Conservation (phyloP, 2,888 invertebrate genomes). For the Syrphus vitripennis region DNA sequence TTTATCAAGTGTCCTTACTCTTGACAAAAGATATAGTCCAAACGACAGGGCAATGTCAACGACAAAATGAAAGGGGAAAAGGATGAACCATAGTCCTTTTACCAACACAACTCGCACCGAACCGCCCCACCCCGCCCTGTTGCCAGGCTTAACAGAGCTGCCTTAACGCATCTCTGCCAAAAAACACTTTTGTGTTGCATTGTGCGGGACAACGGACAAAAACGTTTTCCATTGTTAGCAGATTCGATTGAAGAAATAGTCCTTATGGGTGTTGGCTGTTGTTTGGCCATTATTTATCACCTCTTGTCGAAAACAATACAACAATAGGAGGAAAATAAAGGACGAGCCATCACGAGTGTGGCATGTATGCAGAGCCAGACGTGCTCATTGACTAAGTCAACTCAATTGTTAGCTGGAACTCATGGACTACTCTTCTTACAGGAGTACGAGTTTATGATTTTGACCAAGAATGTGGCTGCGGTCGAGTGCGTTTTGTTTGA, state of each 20-base stretch:
- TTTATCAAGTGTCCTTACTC: constrained; percentile 61
- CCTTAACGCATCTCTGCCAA: constrained; percentile 51
- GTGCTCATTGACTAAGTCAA: constrained; percentile 55
- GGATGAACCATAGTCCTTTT: background rate
- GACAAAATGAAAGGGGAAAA: constrained; percentile 16
- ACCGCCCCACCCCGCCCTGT: background rate
- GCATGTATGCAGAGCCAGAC: constrained; percentile 35
- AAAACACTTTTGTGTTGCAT: constrained; percentile 15
- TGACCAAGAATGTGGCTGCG: constrained; percentile 19
- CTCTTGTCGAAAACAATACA: constrained; percentile 64
- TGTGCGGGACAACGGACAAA: constrained; percentile 38
- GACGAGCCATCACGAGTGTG: constrained; percentile 18
- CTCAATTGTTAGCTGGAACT: constrained; percentile 49
- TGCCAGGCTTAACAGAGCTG: background rate
- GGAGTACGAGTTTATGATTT: constrained; percentile 22
- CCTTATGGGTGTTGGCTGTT: constrained; percentile 32
- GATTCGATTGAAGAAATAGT: constrained; percentile 37
- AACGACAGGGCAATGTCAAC: constrained; percentile 50
- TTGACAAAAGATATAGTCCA: constrained; percentile 60
- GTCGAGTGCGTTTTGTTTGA: constrained; percentile 34
- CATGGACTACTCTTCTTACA: background rate
- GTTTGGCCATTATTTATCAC: constrained; percentile 69
- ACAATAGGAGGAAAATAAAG: constrained; percentile 35
- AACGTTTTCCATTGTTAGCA: constrained; percentile 51
- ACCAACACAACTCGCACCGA: background rate